These are phyloP conservation scores for Rhagophthalmus giganteus DNA, from an alignment of 2,888 invertebrate genomes.

Conservation along the genomic window DNA sequence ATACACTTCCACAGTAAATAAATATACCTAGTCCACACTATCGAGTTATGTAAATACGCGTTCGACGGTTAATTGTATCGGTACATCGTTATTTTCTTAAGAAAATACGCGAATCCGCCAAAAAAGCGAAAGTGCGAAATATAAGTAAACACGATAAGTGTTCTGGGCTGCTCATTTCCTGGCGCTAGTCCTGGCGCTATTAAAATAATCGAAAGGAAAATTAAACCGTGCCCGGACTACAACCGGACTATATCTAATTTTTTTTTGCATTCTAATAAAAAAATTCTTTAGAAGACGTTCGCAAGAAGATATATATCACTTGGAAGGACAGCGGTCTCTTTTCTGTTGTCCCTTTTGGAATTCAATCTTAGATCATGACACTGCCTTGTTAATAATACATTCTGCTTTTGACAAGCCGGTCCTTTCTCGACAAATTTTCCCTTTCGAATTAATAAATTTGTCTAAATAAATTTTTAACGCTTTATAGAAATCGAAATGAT, in stretches of 20 bases:
- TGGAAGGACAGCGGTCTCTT: conserved; percentile 4
- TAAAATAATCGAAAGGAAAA: no score
- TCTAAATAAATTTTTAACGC: no score
- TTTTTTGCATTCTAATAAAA: no score
- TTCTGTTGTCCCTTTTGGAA: neutral
- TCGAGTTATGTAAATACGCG: neutral
- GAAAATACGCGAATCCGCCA: no score
- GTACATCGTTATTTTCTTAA: no score
- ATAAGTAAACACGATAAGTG: conserved; percentile 18
- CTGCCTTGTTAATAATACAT: conserved; percentile 5
- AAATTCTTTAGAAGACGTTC: neutral
- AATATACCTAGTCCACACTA: neutral
- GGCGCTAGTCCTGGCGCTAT: conserved; percentile 5
- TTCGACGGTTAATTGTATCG: no score
- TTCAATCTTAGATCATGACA: conserved; percentile 7
- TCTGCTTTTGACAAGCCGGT: conserved; percentile 3
- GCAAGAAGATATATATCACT: neutral
- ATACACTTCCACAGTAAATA: no score
- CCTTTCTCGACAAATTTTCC: no score
- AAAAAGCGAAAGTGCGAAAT: conserved; percentile 9
- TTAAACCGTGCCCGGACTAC: no score
- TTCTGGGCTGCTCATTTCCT: conserved; percentile 16
- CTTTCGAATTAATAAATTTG: no score
- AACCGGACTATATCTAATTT: no score
- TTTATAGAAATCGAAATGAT: no score